These are phyloP conservation scores for Setipinna tenuifilis DNA, from an alignment of 2,797 vertebrate genomes.

Conservation along the genomic window DNA sequence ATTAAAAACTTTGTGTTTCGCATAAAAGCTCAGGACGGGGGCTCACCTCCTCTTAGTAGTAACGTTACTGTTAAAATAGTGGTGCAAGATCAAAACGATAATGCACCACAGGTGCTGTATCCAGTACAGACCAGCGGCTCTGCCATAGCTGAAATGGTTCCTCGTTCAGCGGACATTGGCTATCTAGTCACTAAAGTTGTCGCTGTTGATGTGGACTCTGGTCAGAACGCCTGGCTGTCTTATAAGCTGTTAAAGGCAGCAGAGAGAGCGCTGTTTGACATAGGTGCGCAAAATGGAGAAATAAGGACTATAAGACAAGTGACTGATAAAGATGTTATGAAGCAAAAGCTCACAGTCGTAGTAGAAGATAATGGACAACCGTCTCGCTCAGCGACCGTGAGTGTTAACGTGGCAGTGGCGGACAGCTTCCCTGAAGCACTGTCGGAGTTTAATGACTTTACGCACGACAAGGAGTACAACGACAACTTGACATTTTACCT, in stretches of 20 bases:
- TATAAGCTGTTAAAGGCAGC: background rate
- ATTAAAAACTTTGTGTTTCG: background rate
- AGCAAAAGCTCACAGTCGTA: slow-evolving; percentile 10
- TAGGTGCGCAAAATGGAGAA: slow-evolving; percentile 16
- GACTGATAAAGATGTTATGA: slow-evolving; percentile 7
- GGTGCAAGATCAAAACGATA: slow-evolving; percentile 10
- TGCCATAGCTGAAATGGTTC: background rate
- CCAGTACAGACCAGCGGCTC: background rate
- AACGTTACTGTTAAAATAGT: background rate
- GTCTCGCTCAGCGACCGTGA: background rate
- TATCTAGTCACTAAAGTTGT: slow-evolving; percentile 11
- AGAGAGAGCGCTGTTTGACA: background rate
- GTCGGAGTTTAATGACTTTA: background rate
- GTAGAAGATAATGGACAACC: background rate
- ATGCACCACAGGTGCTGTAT: background rate
- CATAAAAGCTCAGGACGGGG: slow-evolving; percentile 8
- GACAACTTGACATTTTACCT: no score
- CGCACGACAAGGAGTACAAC: no score
- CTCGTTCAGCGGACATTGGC: slow-evolving; percentile 1
- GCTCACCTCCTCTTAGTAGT: slow-evolving; percentile 1
- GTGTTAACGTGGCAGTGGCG: background rate
- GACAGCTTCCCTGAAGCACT: slow-evolving; percentile 15
- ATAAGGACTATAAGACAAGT: background rate
- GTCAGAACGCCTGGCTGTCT: slow-evolving; percentile 6
- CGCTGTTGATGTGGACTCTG: slow-evolving; percentile 15